Evolutionary conservation across 2,888 invertebrate genomes (phyloP), one percentile per base, ranked within the genome.

Genomic region (Stomorhina lunata): DNA sequence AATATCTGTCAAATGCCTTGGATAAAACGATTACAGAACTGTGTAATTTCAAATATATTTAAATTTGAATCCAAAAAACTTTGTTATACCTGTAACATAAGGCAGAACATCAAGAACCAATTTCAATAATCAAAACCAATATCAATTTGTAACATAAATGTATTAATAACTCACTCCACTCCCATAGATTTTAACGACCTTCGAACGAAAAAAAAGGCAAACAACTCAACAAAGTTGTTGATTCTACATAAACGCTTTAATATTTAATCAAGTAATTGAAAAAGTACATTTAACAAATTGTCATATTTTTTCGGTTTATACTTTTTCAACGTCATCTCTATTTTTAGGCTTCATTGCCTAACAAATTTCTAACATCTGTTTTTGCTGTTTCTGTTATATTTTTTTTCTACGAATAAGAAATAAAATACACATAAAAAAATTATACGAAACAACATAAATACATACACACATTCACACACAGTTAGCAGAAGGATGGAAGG

Each of bases 261-360:
- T 72, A 72, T 72, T 73, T 80, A 82, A 82, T 82, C 71, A 73
- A 76, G 75, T 82, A 82, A 82, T 82, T 79, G 82, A 79, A 82
- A 76, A 79, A 71, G 37, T 59, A 79, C 45, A 71, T 82, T 75
- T 79, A 66, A 79, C 75, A 79, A 79, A 82, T 79, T 82, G 79
- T 66, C 75, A 82, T 76, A 82, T 71, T 66, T 71, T 66, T 15
- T 5, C 25, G 68, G 9, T 25, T 5, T 6, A 32, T 32, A 32
- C n/a, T 7, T 10, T 17, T 34, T 20, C 15, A 4, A 15, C 27
- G 20, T 37, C 20, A 12, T 20, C 32, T n/a, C 37, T 29, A 25
- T 22, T 27, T 50, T 37, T 71, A 72, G 59, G 76, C 76, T 59
- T 71, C 76, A 40, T 71, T 72, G 69, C 34, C 48, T 66, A 29